These are phyloP conservation scores for Xestia sexstrigata DNA, from an alignment of 2,888 invertebrate genomes.

Conservation along the genomic window DNA sequence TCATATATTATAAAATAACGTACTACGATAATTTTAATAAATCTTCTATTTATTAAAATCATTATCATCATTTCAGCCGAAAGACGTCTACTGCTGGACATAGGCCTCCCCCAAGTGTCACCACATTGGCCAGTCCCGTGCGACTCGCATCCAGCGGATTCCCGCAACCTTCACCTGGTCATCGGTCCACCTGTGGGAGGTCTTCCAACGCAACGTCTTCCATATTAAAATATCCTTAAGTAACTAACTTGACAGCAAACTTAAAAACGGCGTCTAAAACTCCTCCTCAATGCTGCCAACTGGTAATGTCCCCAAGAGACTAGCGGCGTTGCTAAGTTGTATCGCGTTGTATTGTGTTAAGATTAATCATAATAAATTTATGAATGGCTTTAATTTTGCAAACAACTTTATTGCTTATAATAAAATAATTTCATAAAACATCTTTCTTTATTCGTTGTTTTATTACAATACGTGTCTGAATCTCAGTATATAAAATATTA, in stretches of 20 bases:
- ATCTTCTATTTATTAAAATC: too few species aligned
- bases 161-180: too few species aligned
- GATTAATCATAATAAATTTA: neutral
- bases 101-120: too few species aligned
- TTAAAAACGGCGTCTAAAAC: neutral
- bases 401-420: neutral
- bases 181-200: too few species aligned
- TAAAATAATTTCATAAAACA: neutral
- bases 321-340: neutral
- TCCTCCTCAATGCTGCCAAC: neutral
- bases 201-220: too few species aligned
- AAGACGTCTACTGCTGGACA: too few species aligned
- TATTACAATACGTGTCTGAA: neutral
- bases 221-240: neutral
- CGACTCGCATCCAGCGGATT: too few species aligned
- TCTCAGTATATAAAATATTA: neutral
- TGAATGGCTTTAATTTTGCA: neutral
- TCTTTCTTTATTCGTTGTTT: neutral
- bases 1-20: too few species aligned
- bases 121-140: too few species aligned
- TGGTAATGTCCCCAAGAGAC: neutral
- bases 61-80: too few species aligned
- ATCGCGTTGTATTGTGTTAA: neutral
- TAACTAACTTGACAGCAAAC: neutral
- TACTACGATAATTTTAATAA: too few species aligned